Evolutionary conservation across 1,140 invertebrate genomes (phyloP).

Genomic region (Agrypnia vestita): DNA sequence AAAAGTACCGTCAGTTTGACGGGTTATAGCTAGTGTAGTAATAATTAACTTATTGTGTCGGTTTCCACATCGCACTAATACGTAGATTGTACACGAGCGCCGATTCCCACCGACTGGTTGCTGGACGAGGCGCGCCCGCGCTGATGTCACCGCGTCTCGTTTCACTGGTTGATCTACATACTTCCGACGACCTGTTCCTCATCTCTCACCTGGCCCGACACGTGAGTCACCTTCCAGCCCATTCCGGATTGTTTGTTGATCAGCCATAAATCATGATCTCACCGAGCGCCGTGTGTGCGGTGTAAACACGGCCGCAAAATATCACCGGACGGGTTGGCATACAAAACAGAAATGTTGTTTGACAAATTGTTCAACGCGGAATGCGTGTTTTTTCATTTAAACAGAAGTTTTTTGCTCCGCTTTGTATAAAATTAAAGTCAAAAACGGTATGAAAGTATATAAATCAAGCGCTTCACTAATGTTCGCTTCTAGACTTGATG

Average conservation of each 20-base stretch:
- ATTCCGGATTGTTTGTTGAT: constrained; percentile 39
- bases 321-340: not conserved
- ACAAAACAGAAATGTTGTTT: constrained; percentile 12
- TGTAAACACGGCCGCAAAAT: constrained; percentile 4
- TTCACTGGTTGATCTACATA: constrained; percentile 28
- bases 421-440: not conserved
- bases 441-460: not conserved
- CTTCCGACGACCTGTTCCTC: not conserved
- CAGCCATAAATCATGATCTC: constrained; percentile 37
- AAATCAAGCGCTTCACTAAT: not conserved
- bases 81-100: too few relatives aligned
- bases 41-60: too few relatives aligned
- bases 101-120: not conserved
- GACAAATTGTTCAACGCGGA: constrained; percentile 11
- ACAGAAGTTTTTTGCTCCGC: not conserved
- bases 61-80: too few relatives aligned
- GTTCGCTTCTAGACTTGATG: too few relatives aligned
- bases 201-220: constrained; percentile 1
- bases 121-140: constrained; percentile 19
- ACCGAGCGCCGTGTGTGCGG: constrained; percentile 14
- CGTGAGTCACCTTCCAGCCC: constrained; percentile 34
- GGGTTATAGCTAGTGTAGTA: too few relatives aligned
- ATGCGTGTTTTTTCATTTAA: not conserved
- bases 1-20: too few relatives aligned
- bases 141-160: constrained; percentile 29